Percentiles rank a stretch among this genome's conserved stretches.
Evolutionary conservation across 2,113 vertebrate species (phyloP).

Genomic region (Natator depressus): DNA sequence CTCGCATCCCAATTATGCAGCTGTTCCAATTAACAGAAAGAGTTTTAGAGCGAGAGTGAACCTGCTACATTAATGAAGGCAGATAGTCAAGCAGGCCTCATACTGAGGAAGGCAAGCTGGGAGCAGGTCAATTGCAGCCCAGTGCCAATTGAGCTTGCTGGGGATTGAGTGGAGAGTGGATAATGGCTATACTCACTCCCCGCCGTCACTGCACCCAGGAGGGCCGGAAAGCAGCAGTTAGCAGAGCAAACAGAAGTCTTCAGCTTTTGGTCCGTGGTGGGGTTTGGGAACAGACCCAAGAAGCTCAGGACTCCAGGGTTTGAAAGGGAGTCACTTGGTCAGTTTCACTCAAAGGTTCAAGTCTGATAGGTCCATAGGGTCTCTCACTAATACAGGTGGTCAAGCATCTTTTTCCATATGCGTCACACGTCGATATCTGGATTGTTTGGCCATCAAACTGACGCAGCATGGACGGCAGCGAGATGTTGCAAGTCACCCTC

Average conservation of each 20-base stretch:
- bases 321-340: not conserved
- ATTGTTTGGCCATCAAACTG: not conserved
- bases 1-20: not conserved
- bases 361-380: not conserved
- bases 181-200: not conserved
- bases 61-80: not conserved
- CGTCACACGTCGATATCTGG: not conserved
- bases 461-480: not conserved
- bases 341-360: not conserved
- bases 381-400: not conserved
- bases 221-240: not conserved
- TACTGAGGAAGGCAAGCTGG: not conserved
- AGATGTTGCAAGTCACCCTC: not conserved
- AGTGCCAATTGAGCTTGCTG: not conserved
- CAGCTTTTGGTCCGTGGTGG: not conserved
- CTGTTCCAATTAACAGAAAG: not conserved
- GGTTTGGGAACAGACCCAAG: not conserved
- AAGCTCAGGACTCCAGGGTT: not conserved
- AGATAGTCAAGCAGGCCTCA: not conserved
- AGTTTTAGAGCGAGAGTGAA: not conserved
- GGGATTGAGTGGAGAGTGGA: no score
- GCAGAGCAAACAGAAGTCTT: not conserved
- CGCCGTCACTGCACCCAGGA: accelerated
- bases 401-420: not conserved
- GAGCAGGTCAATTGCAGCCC: not conserved